phyloP scores from a whole-genome alignment of 1,140 invertebrate genomes.

The Drosophila ambigua region DNA sequence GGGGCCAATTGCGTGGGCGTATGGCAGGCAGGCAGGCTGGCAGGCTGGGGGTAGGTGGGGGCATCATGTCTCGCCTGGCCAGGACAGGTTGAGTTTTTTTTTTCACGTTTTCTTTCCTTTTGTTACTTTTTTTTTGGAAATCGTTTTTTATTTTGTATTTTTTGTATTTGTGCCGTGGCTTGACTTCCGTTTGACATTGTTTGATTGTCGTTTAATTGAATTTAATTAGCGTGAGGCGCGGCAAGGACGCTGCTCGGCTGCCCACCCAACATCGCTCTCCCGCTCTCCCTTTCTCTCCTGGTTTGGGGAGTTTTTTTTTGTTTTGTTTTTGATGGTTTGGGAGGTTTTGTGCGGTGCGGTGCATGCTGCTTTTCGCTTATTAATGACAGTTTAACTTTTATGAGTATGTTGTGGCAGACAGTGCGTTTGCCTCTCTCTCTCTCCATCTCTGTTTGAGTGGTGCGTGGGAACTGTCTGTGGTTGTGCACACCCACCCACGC shows the following conservation, averaged over 20 bases:
- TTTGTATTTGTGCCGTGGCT: slow-evolving; percentile 10
- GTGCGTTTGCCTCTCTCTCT: slow-evolving; percentile 1
- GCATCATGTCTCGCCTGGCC: slow-evolving; percentile 3
- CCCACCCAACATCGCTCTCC: not conserved
- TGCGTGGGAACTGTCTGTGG: slow-evolving; percentile 47
- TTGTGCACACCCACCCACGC: slow-evolving; percentile 17
- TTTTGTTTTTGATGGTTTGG: no score
- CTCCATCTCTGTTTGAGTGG: not conserved
- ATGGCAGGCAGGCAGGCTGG: not conserved
- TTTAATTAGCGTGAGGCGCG: slow-evolving; percentile 80
- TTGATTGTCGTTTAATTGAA: slow-evolving; percentile 84
- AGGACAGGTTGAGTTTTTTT: slow-evolving; percentile 45
- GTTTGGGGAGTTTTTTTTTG: no score
- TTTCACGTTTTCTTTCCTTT: slow-evolving; percentile 19
- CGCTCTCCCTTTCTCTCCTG: not conserved
- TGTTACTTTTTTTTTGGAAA: slow-evolving; percentile 11
- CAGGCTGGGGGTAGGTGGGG: not conserved
- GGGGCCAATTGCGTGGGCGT: slow-evolving; percentile 51
- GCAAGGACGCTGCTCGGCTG: slow-evolving; percentile 46
- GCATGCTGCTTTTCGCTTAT: slow-evolving; percentile 47
- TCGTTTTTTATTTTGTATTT: slow-evolving; percentile 5
- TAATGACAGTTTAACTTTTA: slow-evolving; percentile 75
- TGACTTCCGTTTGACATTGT: slow-evolving; percentile 82
- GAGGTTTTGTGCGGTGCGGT: not conserved
- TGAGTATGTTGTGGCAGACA: slow-evolving; percentile 63